Percentiles rank a stretch among this genome's conserved stretches.
Evolutionary conservation across 1,140 invertebrate species (phyloP).

Genomic region (Lepidurus packardi): DNA sequence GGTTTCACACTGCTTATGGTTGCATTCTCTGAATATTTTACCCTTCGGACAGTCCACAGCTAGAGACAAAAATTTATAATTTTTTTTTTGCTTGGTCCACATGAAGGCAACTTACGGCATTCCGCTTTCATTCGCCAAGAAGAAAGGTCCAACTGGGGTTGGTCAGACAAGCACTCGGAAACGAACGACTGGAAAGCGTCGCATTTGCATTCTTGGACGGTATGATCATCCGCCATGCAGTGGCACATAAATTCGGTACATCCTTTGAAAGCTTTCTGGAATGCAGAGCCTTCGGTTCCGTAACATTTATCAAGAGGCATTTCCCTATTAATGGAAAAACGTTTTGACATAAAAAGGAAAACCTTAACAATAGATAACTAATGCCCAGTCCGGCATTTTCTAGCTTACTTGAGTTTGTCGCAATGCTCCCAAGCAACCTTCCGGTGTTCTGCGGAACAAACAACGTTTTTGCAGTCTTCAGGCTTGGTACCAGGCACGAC

Average conservation of each 20-base stretch:
- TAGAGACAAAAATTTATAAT: slow-evolving; percentile 40
- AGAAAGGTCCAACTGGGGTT: slow-evolving; percentile 55
- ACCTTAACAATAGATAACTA: slow-evolving; percentile 11
- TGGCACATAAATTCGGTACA: slow-evolving; percentile 67
- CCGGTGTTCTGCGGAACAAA: slow-evolving; percentile 54
- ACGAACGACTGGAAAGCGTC: slow-evolving; percentile 60
- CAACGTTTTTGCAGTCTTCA: slow-evolving; percentile 50
- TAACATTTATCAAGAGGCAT: slow-evolving; percentile 57
- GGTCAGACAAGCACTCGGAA: slow-evolving; percentile 60
- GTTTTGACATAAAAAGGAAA: slow-evolving; percentile 23
- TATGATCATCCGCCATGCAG: slow-evolving; percentile 48
- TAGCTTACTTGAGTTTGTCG: slow-evolving; percentile 43
- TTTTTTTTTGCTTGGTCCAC: not conserved
- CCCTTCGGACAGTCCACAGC: slow-evolving; percentile 62
- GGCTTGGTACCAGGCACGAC: slow-evolving; percentile 47
- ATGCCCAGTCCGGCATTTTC: not conserved
- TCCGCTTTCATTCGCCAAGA: slow-evolving; percentile 63
- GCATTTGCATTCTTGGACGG: slow-evolving; percentile 58
- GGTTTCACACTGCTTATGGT: slow-evolving; percentile 62
- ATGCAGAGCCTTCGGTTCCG: slow-evolving; percentile 49
- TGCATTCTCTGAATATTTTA: slow-evolving; percentile 72
- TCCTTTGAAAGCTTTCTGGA: slow-evolving; percentile 60
- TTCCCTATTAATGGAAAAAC: slow-evolving; percentile 45
- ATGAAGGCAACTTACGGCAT: slow-evolving; percentile 55
- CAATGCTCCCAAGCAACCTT: slow-evolving; percentile 59